These are phyloP conservation scores for Acleris holmiana DNA, from an alignment of 2,888 invertebrate species.

Conservation along the genomic window DNA sequence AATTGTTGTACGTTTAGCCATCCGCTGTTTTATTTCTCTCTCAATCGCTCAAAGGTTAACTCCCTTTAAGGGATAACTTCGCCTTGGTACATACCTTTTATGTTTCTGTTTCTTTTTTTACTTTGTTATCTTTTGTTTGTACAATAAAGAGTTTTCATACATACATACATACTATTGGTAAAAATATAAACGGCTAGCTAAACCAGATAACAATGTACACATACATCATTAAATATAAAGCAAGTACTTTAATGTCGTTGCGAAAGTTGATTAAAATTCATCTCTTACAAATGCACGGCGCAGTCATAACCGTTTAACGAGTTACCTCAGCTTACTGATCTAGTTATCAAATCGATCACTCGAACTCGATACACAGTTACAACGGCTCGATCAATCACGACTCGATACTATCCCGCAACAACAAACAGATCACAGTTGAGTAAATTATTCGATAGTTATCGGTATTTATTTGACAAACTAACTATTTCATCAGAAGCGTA, in stretches of 20 bases:
- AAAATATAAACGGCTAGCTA: neutral
- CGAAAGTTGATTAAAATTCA: conserved; percentile 41
- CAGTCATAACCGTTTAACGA: conserved; percentile 48
- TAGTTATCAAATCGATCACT: conserved; percentile 40
- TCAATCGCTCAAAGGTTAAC: too few relatives aligned
- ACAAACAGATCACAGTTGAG: conserved; percentile 31
- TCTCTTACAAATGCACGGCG: conserved; percentile 17
- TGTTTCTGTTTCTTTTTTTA: too few relatives aligned
- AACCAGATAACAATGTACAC: conserved; percentile 3
- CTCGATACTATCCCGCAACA: conserved; percentile 20
- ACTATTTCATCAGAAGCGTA: conserved; percentile 22
- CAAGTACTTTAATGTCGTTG: conserved; percentile 32
- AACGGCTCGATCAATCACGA: conserved; percentile 33
- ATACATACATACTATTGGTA: neutral
- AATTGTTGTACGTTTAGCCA: too few relatives aligned
- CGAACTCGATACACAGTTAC: conserved; percentile 33
- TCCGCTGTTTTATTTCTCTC: too few relatives aligned
- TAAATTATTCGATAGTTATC: conserved; percentile 27
- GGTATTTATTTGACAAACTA: conserved; percentile 24
- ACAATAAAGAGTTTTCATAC: too few relatives aligned
- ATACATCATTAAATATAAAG: neutral
- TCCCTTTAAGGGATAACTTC: too few relatives aligned
- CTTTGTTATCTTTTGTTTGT: too few relatives aligned
- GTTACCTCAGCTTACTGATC: conserved; percentile 45
- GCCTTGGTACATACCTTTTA: too few relatives aligned